Conservation (phyloP, 2,113 vertebrate genomes). For the Heptranchias perlo region DNA sequence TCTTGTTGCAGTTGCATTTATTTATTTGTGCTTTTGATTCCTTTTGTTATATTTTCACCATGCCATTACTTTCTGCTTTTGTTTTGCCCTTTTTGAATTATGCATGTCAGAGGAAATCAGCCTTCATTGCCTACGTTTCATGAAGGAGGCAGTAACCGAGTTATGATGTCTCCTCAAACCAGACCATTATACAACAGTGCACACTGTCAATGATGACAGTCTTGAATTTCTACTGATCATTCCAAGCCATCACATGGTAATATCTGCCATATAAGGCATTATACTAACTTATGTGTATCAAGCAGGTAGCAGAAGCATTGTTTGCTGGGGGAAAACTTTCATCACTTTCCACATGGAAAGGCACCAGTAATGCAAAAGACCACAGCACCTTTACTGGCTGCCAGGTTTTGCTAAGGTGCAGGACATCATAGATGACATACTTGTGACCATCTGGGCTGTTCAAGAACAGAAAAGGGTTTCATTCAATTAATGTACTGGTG, state of each 20-base stretch:
- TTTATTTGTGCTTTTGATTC: not conserved
- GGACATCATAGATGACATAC: not conserved
- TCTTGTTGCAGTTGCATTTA: not conserved
- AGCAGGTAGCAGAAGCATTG: not conserved
- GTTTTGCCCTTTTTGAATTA: not conserved
- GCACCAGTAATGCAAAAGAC: not conserved
- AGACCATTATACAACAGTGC: not conserved
- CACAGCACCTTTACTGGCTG: not conserved
- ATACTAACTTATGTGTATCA: not conserved
- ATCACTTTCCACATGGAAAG: not conserved
- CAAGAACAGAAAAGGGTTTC: not conserved
- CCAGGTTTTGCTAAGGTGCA: not conserved
- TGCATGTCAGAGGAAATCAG: not conserved
- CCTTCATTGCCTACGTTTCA: not conserved
- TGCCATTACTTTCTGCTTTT: not conserved
- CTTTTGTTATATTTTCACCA: not conserved
- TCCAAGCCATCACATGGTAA: not conserved
- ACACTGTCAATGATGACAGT: not conserved
- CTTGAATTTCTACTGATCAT: not conserved
- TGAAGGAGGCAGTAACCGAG: not conserved
- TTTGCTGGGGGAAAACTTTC: not conserved
- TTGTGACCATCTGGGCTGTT: not conserved
- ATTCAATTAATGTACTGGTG: not conserved
- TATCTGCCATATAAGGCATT: not conserved
- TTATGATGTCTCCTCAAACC: not conserved